phyloP scores from a whole-genome alignment of 2,797 vertebrate species.

The Rhodeus uyekii region DNA sequence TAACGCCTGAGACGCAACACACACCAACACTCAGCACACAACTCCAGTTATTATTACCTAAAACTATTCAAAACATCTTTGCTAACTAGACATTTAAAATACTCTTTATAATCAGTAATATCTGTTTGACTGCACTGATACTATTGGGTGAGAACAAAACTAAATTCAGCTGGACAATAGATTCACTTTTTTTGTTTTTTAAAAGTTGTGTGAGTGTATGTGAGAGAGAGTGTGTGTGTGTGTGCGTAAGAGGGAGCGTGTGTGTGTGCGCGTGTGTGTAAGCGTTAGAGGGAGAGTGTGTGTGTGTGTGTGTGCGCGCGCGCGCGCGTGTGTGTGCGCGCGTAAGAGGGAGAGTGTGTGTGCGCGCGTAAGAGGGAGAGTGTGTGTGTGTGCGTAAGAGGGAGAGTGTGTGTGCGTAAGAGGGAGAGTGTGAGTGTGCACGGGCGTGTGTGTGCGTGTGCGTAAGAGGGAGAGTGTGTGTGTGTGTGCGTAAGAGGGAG shows the following conservation, averaged over 20 bases:
- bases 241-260: not conserved
- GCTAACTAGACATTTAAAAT: not conserved
- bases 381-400: too few relatives aligned
- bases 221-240: too few relatives aligned
- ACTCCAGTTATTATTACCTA: not conserved
- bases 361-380: too few relatives aligned
- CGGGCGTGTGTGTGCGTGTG: too few relatives aligned
- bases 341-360: too few relatives aligned
- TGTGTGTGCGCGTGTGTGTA: not conserved
- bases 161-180: not conserved
- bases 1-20: slow-evolving; percentile 71
- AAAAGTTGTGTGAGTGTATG: too few relatives aligned
- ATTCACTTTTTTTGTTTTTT: too few relatives aligned
- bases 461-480: too few relatives aligned
- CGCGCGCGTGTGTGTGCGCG: too few relatives aligned
- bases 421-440: too few relatives aligned
- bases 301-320: slow-evolving; percentile 4
- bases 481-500: too few relatives aligned
- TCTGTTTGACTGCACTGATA: not conserved
- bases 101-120: not conserved
- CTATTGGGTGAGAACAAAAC: not conserved
- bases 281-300: not conserved
- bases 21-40: slow-evolving; percentile 6
- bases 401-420: too few relatives aligned
- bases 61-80: not conserved